Conservation (phyloP, 2,113 vertebrate species). For the Apeltes quadracus region DNA sequence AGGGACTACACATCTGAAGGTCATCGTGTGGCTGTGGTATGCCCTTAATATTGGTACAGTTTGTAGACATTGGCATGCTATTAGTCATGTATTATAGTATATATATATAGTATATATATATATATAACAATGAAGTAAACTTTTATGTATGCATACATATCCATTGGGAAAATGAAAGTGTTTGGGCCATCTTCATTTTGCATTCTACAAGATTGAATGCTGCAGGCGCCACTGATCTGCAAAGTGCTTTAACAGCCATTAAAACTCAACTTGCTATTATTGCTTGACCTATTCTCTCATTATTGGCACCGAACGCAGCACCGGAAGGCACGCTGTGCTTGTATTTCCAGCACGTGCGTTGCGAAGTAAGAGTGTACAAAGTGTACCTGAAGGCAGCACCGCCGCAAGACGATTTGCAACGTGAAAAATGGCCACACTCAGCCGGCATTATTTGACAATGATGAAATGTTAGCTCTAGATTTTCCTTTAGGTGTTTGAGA, state of each 20-base stretch:
- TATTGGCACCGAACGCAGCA: conserved; percentile 34
- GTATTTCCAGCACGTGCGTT: conserved; percentile 36
- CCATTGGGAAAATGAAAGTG: neutral
- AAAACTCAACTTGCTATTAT: conserved; percentile 36
- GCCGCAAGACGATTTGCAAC: conserved; percentile 63
- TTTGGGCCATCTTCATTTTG: conserved; percentile 1
- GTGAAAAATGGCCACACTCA: conserved; percentile 70
- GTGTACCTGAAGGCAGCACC: conserved; percentile 56
- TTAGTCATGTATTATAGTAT: neutral
- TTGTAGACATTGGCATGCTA: neutral
- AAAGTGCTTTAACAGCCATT: conserved; percentile 29
- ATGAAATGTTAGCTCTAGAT: conserved; percentile 72
- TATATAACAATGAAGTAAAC: too few species aligned
- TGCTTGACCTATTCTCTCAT: conserved; percentile 25
- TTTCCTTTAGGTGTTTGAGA: conserved; percentile 72
- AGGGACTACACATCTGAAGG: conserved; percentile 16
- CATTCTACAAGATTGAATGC: neutral
- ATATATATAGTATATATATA: too few species aligned
- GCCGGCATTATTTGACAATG: conserved; percentile 71
- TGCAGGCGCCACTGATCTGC: conserved; percentile 13
- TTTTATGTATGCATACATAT: neutral
- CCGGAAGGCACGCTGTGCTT: conserved; percentile 42
- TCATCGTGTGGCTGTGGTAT: conserved; percentile 9
- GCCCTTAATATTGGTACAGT: neutral
- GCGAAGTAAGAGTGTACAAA: conserved; percentile 38